Percentiles rank a stretch among this genome's conserved stretches.
Conservation (phyloP, 2,113 vertebrate species). For the Sapajus apella region DNA sequence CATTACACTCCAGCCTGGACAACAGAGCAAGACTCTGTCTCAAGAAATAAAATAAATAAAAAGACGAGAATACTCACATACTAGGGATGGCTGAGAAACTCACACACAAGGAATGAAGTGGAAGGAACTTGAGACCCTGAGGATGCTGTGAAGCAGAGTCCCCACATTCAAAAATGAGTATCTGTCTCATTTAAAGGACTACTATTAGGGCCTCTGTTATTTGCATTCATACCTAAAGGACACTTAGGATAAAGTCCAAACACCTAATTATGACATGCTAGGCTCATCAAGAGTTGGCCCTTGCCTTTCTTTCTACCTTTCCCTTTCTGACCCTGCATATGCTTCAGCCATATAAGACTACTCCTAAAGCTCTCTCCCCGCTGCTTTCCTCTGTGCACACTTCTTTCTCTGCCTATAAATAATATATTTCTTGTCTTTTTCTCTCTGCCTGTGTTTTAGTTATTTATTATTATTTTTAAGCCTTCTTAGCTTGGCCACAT, state of each 20-base stretch:
- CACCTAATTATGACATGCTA: neutral
- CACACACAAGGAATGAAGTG: neutral
- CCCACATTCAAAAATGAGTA: neutral
- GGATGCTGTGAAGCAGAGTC: neutral
- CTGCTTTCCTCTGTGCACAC: neutral
- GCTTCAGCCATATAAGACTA: neutral
- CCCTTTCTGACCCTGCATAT: neutral
- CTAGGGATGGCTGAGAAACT: neutral
- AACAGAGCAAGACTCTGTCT: too few relatives aligned
- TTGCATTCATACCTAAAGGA: neutral
- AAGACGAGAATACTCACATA: too few relatives aligned
- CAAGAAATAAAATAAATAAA: too few relatives aligned
- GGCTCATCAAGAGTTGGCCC: neutral
- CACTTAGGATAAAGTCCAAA: neutral
- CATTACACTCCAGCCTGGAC: too few relatives aligned
- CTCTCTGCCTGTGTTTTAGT: too few relatives aligned
- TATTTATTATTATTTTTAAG: too few relatives aligned
- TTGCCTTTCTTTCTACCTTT: neutral
- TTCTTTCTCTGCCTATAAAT: neutral
- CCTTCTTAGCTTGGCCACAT: neutral
- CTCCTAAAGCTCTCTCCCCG: neutral
- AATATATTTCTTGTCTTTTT: neutral
- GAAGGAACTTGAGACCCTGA: neutral
- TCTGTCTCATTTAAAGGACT: too few relatives aligned
- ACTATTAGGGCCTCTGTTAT: neutral